These are phyloP conservation scores for Tetranychus cinnabarinus DNA, from an alignment of 1,140 invertebrate genomes.

Conservation along the genomic window DNA sequence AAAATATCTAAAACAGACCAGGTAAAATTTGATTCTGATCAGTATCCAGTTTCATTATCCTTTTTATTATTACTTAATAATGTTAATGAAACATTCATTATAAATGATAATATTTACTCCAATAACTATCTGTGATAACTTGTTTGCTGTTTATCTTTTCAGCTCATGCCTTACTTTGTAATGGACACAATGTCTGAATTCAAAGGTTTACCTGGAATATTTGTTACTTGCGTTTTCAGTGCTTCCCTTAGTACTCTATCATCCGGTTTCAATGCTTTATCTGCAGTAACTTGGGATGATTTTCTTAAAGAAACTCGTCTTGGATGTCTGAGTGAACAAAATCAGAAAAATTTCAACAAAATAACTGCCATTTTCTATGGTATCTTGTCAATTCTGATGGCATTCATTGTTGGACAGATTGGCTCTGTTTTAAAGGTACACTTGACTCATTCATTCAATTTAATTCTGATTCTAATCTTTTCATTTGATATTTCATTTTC, in stretches of 20 bases:
- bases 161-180: slow-evolving; percentile 14
- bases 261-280: slow-evolving; percentile 11
- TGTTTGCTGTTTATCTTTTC: background rate
- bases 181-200: slow-evolving; percentile 11
- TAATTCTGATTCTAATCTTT: background rate
- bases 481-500: background rate
- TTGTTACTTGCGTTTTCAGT: slow-evolving; percentile 15
- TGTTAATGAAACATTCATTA: too few relatives aligned
- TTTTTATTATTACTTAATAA: too few relatives aligned
- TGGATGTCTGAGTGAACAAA: background rate
- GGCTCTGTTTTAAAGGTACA: slow-evolving; percentile 6
- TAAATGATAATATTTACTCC: too few relatives aligned
- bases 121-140: background rate
- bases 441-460: background rate
- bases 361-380: slow-evolving; percentile 3
- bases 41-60: background rate
- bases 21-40: background rate
- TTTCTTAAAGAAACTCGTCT: slow-evolving; percentile 2
- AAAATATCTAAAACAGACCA: slow-evolving; percentile 26
- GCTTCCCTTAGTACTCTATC: slow-evolving; percentile 13
- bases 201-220: slow-evolving; percentile 14
- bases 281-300: slow-evolving; percentile 12
- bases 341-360: background rate
- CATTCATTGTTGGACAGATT: slow-evolving; percentile 8
- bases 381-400: slow-evolving; percentile 6